Evolutionary conservation across 2,797 vertebrate genomes (phyloP).

Genomic region (Semotilus atromaculatus): DNA sequence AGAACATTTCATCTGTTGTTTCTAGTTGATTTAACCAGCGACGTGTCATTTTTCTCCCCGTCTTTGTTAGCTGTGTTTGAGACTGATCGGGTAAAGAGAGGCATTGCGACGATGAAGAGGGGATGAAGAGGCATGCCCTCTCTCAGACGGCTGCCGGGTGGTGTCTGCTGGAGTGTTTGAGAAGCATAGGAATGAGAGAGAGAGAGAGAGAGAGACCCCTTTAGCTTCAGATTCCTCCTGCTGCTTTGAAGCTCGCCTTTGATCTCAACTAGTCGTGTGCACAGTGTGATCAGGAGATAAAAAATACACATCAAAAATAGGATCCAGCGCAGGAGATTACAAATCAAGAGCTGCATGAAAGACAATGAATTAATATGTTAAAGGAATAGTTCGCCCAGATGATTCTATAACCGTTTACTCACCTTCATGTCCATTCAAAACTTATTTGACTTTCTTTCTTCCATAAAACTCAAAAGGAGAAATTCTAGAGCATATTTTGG

Average conservation of each 20-base stretch:
- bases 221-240: slow-evolving; percentile 75
- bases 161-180: slow-evolving; percentile 49
- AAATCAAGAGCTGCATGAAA: slow-evolving; percentile 65
- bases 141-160: slow-evolving; percentile 26
- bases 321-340: slow-evolving; percentile 58
- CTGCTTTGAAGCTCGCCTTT: slow-evolving; percentile 81
- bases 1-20: slow-evolving; percentile 57
- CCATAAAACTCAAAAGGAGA: background rate
- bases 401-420: background rate
- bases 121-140: slow-evolving; percentile 63
- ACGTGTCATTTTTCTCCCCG: slow-evolving; percentile 13
- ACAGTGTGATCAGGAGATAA: slow-evolving; percentile 76
- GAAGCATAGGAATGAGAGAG: slow-evolving; percentile 48
- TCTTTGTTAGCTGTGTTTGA: slow-evolving; percentile 6
- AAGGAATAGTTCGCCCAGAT: slow-evolving; percentile 10
- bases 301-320: slow-evolving; percentile 67
- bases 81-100: slow-evolving; percentile 24
- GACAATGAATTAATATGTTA: slow-evolving; percentile 63
- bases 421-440: background rate
- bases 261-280: slow-evolving; percentile 77
- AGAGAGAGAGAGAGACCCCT: slow-evolving; percentile 52
- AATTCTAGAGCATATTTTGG: background rate
- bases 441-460: background rate
- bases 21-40: slow-evolving; percentile 23
- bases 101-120: slow-evolving; percentile 55